Percentiles rank a stretch among this genome's conserved stretches.
Evolutionary conservation across 2,888 invertebrate genomes (phyloP).

Genomic region (Lithophane semibrunnea): DNA sequence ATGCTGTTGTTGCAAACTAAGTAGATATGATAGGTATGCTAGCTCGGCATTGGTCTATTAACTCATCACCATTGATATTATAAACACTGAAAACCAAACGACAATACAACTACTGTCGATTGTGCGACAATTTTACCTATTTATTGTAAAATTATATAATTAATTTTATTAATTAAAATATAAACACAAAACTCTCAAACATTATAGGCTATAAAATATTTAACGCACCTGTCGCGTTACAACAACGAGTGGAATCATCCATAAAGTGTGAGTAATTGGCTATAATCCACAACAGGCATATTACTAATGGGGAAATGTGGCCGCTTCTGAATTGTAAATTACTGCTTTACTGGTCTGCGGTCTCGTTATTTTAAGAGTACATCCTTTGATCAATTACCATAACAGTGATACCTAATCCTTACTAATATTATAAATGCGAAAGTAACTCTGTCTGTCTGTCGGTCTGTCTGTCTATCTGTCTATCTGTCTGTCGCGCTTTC

Average conservation of each 20-base stretch:
- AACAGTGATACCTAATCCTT: too few relatives aligned
- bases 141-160: background rate
- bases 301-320: slow-evolving; percentile 50
- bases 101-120: background rate
- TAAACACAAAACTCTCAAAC: slow-evolving; percentile 6
- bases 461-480: too few relatives aligned
- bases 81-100: background rate
- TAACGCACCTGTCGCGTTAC: slow-evolving; percentile 30
- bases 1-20: too few relatives aligned
- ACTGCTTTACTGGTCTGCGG: slow-evolving; percentile 2
- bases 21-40: too few relatives aligned
- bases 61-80: background rate
- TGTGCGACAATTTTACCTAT: background rate
- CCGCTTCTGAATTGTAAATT: slow-evolving; percentile 46
- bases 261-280: slow-evolving; percentile 57
- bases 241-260: slow-evolving; percentile 38
- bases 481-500: too few relatives aligned
- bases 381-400: slow-evolving; percentile 21
- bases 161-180: slow-evolving; percentile 2
- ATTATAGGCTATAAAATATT: slow-evolving; percentile 42
- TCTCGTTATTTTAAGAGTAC: background rate
- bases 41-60: background rate
- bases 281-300: slow-evolving; percentile 50
- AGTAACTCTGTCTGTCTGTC: too few relatives aligned
- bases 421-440: too few relatives aligned